These are phyloP conservation scores for Turritopsis dohrnii DNA, from an alignment of 30 jellyfish, hydroid and myxozoan species.

Conservation along the genomic window DNA sequence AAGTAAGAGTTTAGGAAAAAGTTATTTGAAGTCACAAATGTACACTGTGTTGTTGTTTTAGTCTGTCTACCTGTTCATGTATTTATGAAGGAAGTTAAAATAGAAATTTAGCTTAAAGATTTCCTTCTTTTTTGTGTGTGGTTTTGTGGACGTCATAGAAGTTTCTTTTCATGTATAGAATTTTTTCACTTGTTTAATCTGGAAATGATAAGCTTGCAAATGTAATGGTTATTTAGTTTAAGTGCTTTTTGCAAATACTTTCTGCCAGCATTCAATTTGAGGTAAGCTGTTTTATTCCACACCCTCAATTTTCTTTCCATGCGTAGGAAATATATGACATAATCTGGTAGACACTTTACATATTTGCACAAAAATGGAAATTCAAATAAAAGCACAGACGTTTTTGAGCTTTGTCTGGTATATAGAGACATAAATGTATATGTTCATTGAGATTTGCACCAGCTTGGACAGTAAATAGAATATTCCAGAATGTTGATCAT, in stretches of 20 bases:
- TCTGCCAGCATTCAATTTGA: not conserved
- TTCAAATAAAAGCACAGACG: too few relatives aligned
- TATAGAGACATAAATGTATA: too few relatives aligned
- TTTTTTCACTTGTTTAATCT: not conserved
- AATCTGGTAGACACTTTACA: too few relatives aligned
- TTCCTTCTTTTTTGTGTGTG: not conserved
- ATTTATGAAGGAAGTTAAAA: not conserved
- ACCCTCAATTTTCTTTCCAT: not conserved
- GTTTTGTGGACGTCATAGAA: not conserved
- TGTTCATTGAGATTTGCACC: too few relatives aligned
- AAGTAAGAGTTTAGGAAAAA: not conserved
- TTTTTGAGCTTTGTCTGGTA: too few relatives aligned
- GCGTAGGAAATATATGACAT: too few relatives aligned
- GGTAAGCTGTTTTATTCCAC: not conserved
- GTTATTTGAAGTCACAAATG: not conserved
- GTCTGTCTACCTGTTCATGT: not conserved
- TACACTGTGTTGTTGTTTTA: not conserved
- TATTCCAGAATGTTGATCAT: too few relatives aligned
- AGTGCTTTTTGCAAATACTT: not conserved
- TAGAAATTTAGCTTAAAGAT: not conserved
- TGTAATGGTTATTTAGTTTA: not conserved
- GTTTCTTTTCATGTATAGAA: not conserved
- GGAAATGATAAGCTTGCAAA: not conserved
- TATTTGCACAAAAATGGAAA: too few relatives aligned
- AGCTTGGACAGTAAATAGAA: too few relatives aligned